These are phyloP conservation scores for Ctenopoma kingsleyae DNA, from an alignment of 2,797 vertebrate species.

Conservation along the genomic window DNA sequence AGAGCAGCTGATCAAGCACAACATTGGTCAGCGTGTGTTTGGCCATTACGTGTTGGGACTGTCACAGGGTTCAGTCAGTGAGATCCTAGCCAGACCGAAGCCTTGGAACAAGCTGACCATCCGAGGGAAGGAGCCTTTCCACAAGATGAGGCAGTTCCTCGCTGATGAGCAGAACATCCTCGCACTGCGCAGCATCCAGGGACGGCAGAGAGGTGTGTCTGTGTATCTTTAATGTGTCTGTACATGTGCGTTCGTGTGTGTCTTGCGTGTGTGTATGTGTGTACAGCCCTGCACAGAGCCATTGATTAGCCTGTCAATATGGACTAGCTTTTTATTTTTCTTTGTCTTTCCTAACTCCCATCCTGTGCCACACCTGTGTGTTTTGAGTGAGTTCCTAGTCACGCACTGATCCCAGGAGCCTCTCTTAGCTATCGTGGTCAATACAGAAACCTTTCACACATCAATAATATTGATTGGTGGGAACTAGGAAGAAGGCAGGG, in stretches of 20 bases:
- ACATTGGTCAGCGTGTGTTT: constrained; percentile 97
- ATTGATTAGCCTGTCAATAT: constrained; percentile 80
- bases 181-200: constrained; percentile 96
- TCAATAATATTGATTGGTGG: constrained; percentile 79
- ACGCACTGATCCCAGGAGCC: constrained; percentile 75
- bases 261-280: constrained; percentile 45
- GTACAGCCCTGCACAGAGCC: constrained; percentile 66
- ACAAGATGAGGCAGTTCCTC: constrained; percentile 99
- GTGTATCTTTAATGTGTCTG: constrained; percentile 35
- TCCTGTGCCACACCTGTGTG: constrained; percentile 79
- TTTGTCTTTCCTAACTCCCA: constrained; percentile 68
- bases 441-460: constrained; percentile 84
- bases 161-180: constrained; percentile 98
- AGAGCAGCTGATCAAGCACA: constrained; percentile 99
- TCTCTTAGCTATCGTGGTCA: constrained; percentile 75
- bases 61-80: constrained; percentile 96
- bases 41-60: constrained; percentile 97
- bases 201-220: constrained; percentile 93
- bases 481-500: constrained; percentile 71
- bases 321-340: constrained; percentile 74
- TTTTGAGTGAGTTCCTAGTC: constrained; percentile 76
- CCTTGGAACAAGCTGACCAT: constrained; percentile 98
- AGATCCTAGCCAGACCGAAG: constrained; percentile 96
- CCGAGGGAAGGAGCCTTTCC: constrained; percentile 96
- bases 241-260: constrained; percentile 9